phyloP scores from a whole-genome alignment of 2,797 vertebrate genomes.

The Alcedo atthis region DNA sequence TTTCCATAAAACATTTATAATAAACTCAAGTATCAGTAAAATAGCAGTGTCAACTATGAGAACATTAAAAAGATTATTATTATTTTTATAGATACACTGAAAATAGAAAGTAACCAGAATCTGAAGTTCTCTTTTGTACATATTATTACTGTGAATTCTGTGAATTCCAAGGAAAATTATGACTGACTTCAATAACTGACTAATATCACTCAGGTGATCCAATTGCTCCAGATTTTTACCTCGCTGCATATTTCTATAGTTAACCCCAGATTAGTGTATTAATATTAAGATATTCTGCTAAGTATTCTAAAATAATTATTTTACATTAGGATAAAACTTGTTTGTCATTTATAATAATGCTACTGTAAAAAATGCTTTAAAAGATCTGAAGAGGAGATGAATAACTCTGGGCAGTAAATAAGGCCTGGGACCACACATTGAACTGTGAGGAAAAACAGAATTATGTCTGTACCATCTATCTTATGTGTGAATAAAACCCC shows the following conservation, averaged over 20 bases:
- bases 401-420: constrained; percentile 10
- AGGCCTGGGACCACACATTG: constrained; percentile 18
- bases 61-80: not conserved
- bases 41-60: not conserved
- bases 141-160: not conserved
- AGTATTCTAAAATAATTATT: not conserved
- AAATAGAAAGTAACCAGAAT: not conserved
- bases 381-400: constrained; percentile 32
- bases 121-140: not conserved
- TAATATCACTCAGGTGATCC: not conserved
- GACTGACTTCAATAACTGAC: not conserved
- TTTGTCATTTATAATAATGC: not conserved
- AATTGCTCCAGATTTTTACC: not conserved
- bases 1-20: not conserved
- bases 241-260: not conserved
- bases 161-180: not conserved
- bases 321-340: not conserved
- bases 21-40: not conserved
- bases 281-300: not conserved
- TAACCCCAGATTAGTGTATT: not conserved
- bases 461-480: not conserved
- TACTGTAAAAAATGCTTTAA: not conserved
- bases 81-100: not conserved
- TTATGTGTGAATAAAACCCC: not conserved
- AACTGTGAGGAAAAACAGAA: constrained; percentile 27